Conservation (phyloP, 2,113 vertebrate species). For the Morone saxatilis region DNA sequence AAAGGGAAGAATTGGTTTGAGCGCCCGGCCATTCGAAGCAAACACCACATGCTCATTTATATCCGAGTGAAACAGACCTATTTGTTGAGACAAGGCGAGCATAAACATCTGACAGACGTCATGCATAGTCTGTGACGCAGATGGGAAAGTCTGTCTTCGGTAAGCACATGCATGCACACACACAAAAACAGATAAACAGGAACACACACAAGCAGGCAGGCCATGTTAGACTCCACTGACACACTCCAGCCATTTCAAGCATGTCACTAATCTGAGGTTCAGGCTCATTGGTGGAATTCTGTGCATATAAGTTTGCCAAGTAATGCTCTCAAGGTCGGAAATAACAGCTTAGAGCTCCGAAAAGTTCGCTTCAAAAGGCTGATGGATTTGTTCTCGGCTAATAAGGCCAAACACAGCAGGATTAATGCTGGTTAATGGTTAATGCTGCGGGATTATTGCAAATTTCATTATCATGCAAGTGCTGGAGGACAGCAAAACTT, state of each 20-base stretch:
- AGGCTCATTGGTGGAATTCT: constrained; percentile 32
- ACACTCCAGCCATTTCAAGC: constrained; percentile 45
- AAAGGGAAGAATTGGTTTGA: background rate
- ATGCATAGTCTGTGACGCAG: constrained; percentile 72
- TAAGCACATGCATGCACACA: constrained; percentile 25
- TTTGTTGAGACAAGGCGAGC: constrained; percentile 51
- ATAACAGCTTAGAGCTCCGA: constrained; percentile 46
- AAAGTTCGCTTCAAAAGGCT: constrained; percentile 45
- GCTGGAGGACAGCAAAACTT: constrained; percentile 2
- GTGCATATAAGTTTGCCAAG: constrained; percentile 19
- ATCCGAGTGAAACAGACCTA: constrained; percentile 18
- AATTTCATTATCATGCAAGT: constrained; percentile 32
- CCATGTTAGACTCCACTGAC: constrained; percentile 29
- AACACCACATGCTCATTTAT: constrained; percentile 26
- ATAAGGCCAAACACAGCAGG: constrained; percentile 48
- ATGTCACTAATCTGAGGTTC: constrained; percentile 32
- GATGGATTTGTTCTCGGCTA: constrained; percentile 50
- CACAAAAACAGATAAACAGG: constrained; percentile 33
- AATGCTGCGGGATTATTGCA: constrained; percentile 48
- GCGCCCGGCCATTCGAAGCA: background rate
- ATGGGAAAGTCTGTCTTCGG: constrained; percentile 61
- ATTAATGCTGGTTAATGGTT: constrained; percentile 56
- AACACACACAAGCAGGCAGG: constrained; percentile 33
- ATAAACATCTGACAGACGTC: constrained; percentile 50
- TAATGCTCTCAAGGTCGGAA: constrained; percentile 39